Evolutionary conservation across 2,888 invertebrate genomes (phyloP).

Genomic region (Sepioteuthis lessoniana): DNA sequence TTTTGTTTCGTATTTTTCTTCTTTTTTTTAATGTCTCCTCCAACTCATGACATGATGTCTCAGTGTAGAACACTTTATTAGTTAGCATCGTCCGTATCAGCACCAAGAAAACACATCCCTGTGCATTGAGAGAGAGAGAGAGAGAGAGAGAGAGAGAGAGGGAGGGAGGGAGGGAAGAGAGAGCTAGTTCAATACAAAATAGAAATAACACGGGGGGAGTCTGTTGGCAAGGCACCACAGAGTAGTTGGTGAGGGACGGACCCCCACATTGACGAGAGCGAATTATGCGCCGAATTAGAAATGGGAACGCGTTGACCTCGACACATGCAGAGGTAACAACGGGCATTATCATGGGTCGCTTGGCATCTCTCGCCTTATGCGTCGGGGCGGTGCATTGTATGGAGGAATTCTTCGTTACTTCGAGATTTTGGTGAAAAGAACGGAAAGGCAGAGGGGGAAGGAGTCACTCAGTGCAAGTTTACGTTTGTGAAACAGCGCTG

Average conservation of each 20-base stretch:
- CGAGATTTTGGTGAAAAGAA: not conserved
- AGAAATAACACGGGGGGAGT: not conserved
- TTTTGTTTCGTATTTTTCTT: too few relatives aligned
- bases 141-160: too few relatives aligned
- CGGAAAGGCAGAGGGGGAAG: not conserved
- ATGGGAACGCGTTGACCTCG: not conserved
- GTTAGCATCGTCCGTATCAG: too few relatives aligned
- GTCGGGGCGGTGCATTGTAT: not conserved
- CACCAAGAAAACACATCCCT: too few relatives aligned
- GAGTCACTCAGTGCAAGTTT: not conserved
- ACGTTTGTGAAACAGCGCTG: not conserved
- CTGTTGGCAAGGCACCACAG: constrained; percentile 16
- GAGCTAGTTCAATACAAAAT: not conserved
- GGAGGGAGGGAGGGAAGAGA: too few relatives aligned
- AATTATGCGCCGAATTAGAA: not conserved
- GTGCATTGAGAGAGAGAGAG: too few relatives aligned
- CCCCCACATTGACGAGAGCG: not conserved
- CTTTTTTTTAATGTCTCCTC: too few relatives aligned
- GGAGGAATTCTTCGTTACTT: not conserved
- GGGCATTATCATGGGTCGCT: not conserved
- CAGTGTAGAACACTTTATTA: too few relatives aligned
- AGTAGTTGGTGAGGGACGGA: not conserved
- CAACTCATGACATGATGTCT: too few relatives aligned
- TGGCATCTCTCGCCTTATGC: not conserved
- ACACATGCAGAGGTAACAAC: not conserved